phyloP scores from a whole-genome alignment of 2,797 vertebrate genomes.

The Pagetopsis macropterus region DNA sequence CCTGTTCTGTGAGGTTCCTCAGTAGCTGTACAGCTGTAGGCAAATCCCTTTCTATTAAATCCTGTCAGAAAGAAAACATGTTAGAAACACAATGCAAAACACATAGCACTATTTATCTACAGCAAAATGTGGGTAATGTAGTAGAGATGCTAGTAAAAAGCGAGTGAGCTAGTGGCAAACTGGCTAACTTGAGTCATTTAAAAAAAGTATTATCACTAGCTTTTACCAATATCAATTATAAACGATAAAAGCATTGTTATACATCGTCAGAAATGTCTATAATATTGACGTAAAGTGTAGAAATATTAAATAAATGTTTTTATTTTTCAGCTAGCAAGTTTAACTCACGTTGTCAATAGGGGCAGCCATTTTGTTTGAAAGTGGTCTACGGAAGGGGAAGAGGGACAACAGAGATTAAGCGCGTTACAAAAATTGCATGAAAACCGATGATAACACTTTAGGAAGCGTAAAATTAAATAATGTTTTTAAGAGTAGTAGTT shows the following conservation, averaged over 20 bases:
- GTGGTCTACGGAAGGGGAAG: slow-evolving; percentile 61
- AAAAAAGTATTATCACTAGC: neutral
- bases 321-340: neutral
- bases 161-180: slow-evolving; percentile 37
- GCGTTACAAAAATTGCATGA: no score
- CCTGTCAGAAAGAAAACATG: slow-evolving; percentile 57
- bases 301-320: neutral
- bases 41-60: slow-evolving; percentile 77
- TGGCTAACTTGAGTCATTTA: neutral
- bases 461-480: neutral
- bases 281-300: fast-evolving
- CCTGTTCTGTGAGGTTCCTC: slow-evolving; percentile 83
- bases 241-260: neutral
- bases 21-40: slow-evolving; percentile 76
- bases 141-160: neutral
- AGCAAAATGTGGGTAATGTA: neutral
- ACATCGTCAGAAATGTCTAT: fast-evolving
- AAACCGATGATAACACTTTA: neutral
- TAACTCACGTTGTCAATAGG: slow-evolving; percentile 79
- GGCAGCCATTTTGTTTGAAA: slow-evolving; percentile 79
- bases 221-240: neutral
- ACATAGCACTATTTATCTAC: neutral
- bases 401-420: neutral
- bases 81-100: neutral
- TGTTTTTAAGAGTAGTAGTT: neutral